A percentile compares a stretch with the other conserved stretches of the same genome.
phyloP scores from a whole-genome alignment of 2,797 vertebrate species.

The Brachymystax lenok region DNA sequence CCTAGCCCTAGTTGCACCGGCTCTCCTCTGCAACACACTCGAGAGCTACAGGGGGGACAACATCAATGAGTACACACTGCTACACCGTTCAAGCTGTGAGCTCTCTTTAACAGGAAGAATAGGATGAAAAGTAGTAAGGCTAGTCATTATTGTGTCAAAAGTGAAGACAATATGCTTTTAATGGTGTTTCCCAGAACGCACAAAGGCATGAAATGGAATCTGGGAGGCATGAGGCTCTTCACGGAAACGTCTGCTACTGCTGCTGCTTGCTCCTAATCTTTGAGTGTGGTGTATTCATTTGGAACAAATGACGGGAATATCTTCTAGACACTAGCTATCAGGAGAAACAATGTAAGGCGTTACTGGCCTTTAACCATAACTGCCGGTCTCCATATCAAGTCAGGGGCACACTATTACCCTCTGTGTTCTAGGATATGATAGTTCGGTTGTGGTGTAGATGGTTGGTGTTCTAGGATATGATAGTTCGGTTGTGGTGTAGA shows the following conservation, averaged over 20 bases:
- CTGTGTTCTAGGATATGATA: neutral
- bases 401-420: neutral
- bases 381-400: neutral
- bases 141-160: neutral
- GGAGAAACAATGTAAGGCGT: neutral
- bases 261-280: constrained; percentile 1
- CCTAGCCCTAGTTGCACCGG: neutral
- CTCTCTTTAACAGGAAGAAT: neutral
- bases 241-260: neutral
- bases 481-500: too few species aligned
- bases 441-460: neutral
- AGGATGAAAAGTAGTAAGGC: neutral
- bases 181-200: neutral
- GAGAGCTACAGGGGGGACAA: neutral
- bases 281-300: constrained; percentile 13
- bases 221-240: neutral
- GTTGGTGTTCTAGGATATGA: too few species aligned
- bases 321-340: constrained; percentile 3
- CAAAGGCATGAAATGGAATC: constrained; percentile 14
- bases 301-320: neutral
- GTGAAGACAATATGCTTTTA: neutral
- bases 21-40: neutral
- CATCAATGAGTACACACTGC: neutral
- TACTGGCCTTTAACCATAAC: neutral
- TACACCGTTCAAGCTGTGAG: neutral